Conservation (phyloP, 2,113 vertebrate genomes). For the Leptodactylus fuscus region DNA sequence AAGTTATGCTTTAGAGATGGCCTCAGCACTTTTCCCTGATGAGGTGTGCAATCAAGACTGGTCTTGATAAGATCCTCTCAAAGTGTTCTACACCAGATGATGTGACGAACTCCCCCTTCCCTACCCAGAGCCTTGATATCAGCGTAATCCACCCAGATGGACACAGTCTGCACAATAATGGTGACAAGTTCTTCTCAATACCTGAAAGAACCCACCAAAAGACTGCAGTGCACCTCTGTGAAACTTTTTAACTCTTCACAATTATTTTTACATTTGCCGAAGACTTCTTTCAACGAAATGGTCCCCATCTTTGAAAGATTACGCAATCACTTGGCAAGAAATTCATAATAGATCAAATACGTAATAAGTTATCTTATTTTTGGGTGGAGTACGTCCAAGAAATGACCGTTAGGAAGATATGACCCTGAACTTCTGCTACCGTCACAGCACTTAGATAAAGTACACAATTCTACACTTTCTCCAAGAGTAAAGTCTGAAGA, state of each 20-base stretch:
- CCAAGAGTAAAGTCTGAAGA: neutral
- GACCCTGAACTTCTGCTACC: neutral
- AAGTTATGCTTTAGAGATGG: too few species aligned
- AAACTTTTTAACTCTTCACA: neutral
- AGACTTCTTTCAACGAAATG: neutral
- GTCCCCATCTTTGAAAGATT: neutral
- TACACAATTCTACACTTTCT: neutral
- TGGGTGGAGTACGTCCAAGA: neutral
- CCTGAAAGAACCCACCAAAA: too few species aligned
- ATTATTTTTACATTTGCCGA: neutral
- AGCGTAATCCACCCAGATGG: too few species aligned
- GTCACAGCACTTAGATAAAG: neutral
- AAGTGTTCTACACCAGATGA: too few species aligned
- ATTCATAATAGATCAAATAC: neutral
- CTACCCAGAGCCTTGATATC: too few species aligned
- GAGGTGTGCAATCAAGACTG: too few species aligned
- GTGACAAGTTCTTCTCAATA: too few species aligned
- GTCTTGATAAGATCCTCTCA: too few species aligned
- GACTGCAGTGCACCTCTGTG: too few species aligned
- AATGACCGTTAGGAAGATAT: neutral
- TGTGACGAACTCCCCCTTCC: too few species aligned
- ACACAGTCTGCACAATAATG: too few species aligned
- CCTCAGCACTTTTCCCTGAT: too few species aligned
- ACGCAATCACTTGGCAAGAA: neutral
- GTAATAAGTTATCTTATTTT: neutral